A percentile compares a stretch with the other conserved stretches of the same genome.
phyloP scores from a whole-genome alignment of 2,797 vertebrate genomes.

The Harpagifer antarcticus region DNA sequence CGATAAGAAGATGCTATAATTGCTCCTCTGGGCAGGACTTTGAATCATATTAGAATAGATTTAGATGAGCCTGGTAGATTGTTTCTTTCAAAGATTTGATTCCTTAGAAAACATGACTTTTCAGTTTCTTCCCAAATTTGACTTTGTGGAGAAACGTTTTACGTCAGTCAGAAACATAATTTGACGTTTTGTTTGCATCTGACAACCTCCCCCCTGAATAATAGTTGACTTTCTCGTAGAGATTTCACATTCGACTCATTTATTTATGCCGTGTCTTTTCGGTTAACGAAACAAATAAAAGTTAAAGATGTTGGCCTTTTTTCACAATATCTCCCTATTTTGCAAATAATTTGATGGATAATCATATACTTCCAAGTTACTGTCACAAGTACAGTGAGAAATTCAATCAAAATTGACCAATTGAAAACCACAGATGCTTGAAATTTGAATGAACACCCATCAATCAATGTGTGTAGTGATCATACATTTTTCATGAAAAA shows the following conservation, averaged over 20 bases:
- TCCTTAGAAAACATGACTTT: neutral
- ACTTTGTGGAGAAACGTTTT: constrained; percentile 2
- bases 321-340: no score
- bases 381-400: no score
- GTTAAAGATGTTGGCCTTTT: no score
- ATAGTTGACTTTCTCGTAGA: constrained; percentile 1
- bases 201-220: constrained; percentile 12
- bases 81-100: constrained; percentile 13
- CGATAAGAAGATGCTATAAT: constrained; percentile 13
- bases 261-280: constrained; percentile 3
- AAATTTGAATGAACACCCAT: no score
- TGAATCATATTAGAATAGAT: constrained; percentile 1
- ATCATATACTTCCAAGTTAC: no score
- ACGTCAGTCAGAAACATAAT: constrained; percentile 1
- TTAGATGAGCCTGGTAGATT: constrained; percentile 4
- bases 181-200: constrained; percentile 20
- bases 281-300: no score
- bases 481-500: no score
- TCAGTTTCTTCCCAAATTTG: constrained; percentile 6
- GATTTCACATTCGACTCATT: constrained; percentile 21
- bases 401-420: no score
- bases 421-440: no score
- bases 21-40: constrained; percentile 7
- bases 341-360: no score
- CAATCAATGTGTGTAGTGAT: no score